Conservation (phyloP, 2,113 vertebrate species). For the Macquaria ambigua region DNA sequence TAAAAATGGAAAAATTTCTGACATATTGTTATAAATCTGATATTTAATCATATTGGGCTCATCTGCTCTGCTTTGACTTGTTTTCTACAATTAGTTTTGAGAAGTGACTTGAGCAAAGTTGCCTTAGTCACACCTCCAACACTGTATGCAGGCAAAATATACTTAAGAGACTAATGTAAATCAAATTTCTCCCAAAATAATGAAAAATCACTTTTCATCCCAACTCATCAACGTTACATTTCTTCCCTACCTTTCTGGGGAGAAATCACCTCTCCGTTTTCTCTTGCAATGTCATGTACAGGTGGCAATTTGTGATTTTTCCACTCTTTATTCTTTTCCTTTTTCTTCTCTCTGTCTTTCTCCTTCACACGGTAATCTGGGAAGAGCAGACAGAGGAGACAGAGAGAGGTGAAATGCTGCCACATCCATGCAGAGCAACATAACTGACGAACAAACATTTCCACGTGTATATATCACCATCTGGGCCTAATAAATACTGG, state of each 20-base stretch:
- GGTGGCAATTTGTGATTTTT: conserved; percentile 90
- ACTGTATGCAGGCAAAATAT: not conserved
- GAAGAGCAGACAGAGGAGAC: conserved; percentile 57
- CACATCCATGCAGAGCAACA: conserved; percentile 21
- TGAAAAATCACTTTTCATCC: not conserved
- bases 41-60: accelerated
- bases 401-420: conserved; percentile 25
- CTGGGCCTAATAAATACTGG: conserved; percentile 76
- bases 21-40: not conserved
- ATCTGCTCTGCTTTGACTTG: not conserved
- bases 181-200: not conserved
- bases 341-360: conserved; percentile 88
- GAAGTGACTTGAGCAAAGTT: not conserved
- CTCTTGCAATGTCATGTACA: conserved; percentile 90
- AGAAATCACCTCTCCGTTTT: conserved; percentile 91
- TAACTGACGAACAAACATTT: conserved; percentile 68
- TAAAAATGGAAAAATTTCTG: not conserved
- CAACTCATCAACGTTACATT: not conserved
- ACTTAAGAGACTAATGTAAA: not conserved
- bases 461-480: conserved; percentile 76
- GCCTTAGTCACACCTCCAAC: not conserved
- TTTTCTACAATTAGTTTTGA: not conserved
- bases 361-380: conserved; percentile 90
- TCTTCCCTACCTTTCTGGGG: conserved; percentile 88
- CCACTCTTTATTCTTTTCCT: conserved; percentile 90